Conservation (phyloP, 2,113 vertebrate species). For the Thymallus thymallus region DNA sequence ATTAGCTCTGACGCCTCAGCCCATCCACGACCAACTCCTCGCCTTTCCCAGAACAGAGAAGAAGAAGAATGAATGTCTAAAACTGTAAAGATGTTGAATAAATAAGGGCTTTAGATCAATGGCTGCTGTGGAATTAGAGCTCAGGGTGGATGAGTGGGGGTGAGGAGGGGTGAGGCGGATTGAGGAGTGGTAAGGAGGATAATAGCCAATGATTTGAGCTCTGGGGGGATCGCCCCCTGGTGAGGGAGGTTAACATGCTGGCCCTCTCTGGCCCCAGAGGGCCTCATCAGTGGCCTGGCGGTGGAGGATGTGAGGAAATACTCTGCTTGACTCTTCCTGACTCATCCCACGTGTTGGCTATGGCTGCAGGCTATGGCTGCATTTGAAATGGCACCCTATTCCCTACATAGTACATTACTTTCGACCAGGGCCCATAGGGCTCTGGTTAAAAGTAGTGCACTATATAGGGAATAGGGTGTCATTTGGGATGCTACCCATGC, state of each 20-base stretch:
- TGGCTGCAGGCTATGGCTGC: too few species aligned
- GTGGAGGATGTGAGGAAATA: background rate
- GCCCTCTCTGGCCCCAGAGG: background rate
- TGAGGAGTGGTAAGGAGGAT: background rate
- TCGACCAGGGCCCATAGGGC: too few species aligned
- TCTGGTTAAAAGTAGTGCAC: too few species aligned
- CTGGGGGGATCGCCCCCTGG: constrained; percentile 5
- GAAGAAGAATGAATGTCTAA: background rate
- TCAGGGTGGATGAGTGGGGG: background rate
- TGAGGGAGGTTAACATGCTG: constrained; percentile 21
- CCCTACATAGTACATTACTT: too few species aligned
- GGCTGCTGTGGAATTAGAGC: background rate
- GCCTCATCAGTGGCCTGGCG: constrained; percentile 12
- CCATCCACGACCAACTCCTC: background rate
- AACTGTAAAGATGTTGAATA: background rate
- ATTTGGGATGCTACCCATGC: too few species aligned
- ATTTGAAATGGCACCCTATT: too few species aligned
- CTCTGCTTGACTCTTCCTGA: background rate
- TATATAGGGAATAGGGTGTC: too few species aligned
- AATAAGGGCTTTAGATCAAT: background rate
- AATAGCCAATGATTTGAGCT: background rate
- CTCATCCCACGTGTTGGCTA: too few species aligned
- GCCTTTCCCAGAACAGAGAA: background rate
- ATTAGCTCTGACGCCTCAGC: constrained; percentile 35
- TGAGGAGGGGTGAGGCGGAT: background rate